Percentiles rank a stretch among this genome's conserved stretches.
Evolutionary conservation across 2,797 vertebrate genomes (phyloP).

Genomic region (Bufotes viridis): DNA sequence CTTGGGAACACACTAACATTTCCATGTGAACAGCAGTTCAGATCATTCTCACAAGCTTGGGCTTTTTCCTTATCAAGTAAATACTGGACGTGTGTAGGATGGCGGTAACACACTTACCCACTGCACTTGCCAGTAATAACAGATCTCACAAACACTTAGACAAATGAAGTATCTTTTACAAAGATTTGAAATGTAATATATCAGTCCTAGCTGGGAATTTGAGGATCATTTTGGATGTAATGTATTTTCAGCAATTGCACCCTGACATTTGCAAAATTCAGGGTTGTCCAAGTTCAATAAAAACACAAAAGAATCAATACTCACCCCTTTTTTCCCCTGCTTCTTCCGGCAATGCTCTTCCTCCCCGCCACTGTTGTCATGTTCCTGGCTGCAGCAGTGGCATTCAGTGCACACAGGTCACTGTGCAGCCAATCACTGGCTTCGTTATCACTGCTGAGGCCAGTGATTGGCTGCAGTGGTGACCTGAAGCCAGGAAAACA

Average conservation of each 20-base stretch:
- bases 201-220: neutral
- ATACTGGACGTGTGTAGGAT: constrained; percentile 62
- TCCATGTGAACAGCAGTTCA: constrained; percentile 68
- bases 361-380: too few relatives aligned
- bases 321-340: too few relatives aligned
- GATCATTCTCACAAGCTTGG: constrained; percentile 69
- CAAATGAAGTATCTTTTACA: constrained; percentile 27
- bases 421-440: too few relatives aligned
- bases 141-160: constrained; percentile 44
- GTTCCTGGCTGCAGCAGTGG: too few relatives aligned
- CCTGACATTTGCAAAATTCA: too few relatives aligned
- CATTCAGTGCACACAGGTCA: too few relatives aligned
- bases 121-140: constrained; percentile 63
- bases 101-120: constrained; percentile 63
- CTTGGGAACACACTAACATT: constrained; percentile 66
- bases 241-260: neutral
- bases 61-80: constrained; percentile 38
- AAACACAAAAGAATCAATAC: too few relatives aligned
- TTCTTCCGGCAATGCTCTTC: too few relatives aligned
- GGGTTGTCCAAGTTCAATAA: too few relatives aligned
- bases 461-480: too few relatives aligned
- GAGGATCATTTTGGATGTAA: neutral
- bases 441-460: too few relatives aligned
- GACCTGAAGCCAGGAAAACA: too few relatives aligned
- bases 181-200: constrained; percentile 6